Evolutionary conservation across 2,797 vertebrate species (phyloP), one percentile per base, ranked within the genome.

Genomic region (Xiphorhynchus erythropygius): DNA sequence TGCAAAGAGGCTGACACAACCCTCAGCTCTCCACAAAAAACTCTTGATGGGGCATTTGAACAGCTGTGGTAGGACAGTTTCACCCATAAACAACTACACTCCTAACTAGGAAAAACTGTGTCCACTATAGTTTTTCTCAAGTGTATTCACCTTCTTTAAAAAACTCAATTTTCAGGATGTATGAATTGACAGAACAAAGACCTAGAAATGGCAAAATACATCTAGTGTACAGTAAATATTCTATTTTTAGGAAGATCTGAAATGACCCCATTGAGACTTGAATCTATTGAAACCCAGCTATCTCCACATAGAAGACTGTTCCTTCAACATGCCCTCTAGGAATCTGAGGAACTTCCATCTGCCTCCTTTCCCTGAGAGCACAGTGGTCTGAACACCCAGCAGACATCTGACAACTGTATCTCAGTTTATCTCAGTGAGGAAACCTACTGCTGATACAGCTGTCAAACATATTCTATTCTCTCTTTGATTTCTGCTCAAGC

Each of bases 371-470:
- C 81, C 63, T 75, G 84, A 42, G 22, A 5, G 59, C 62, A 80
- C 78, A 64, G 65, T 42, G 81, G 69, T 84, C 85, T 89, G 24
- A 91, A 81, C 81, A 86, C 24, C 63, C 69, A 70, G 89, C 87
- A 87, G 22, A 55, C 55, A 80, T 56, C 87, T 69, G 73, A 94
- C 74, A 95, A 82, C 69, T 88, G 39, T n/a, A 92, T 77, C 70
- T 69, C 76, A 39, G 68, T 65, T 93, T 74, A 65, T 85, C 60
- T 73, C 39, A 1, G 95, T 60, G 79, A 97, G 74, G 56, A 57
- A 90, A 85, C 93, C 97, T 96, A 90, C 74, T 87, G 85, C 79
- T 92, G 89, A 93, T 93, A 82, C 89, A 92, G 82, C 91, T 93
- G 91, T 87, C 71, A 94, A 91, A 93, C 73, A 52, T 73, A 56